phyloP scores from a whole-genome alignment of 2,113 vertebrate genomes.

The Sinocyclocheilus rhinocerous region DNA sequence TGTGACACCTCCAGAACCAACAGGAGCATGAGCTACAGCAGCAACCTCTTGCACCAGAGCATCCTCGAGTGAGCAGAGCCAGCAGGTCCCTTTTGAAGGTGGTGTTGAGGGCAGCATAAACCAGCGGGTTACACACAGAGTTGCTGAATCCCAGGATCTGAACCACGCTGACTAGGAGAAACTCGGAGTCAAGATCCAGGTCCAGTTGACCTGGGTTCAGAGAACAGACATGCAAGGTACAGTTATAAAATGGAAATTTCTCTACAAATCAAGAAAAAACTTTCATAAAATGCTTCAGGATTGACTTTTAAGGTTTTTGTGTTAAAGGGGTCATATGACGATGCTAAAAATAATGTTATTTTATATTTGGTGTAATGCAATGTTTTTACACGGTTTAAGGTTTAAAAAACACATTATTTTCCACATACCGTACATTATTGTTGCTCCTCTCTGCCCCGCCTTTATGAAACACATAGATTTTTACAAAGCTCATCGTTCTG shows the following conservation, averaged over 20 bases:
- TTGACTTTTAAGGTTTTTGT: neutral
- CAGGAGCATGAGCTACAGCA: neutral
- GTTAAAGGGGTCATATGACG: too few species aligned
- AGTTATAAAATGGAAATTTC: neutral
- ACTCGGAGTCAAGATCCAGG: constrained; percentile 56
- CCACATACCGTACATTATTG: too few species aligned
- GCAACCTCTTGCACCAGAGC: neutral
- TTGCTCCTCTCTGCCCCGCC: too few species aligned
- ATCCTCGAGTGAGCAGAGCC: constrained; percentile 35
- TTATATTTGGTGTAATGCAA: too few species aligned
- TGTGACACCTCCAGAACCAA: constrained; percentile 15
- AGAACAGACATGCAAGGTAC: neutral
- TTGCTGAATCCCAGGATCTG: constrained; percentile 65
- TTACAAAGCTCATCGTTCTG: too few species aligned
- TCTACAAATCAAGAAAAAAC: neutral
- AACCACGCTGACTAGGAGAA: constrained; percentile 56
- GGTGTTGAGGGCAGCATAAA: constrained; percentile 62
- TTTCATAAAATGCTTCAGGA: neutral
- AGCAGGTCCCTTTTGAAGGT: constrained; percentile 59
- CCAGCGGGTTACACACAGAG: constrained; percentile 61
- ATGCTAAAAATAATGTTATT: too few species aligned
- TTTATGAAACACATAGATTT: too few species aligned
- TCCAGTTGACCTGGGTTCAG: constrained; percentile 52
- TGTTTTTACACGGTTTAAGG: too few species aligned
- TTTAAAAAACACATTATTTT: too few species aligned